These are phyloP conservation scores for Nesidiocoris tenuis DNA, from an alignment of 2,888 invertebrate species.

Conservation along the genomic window DNA sequence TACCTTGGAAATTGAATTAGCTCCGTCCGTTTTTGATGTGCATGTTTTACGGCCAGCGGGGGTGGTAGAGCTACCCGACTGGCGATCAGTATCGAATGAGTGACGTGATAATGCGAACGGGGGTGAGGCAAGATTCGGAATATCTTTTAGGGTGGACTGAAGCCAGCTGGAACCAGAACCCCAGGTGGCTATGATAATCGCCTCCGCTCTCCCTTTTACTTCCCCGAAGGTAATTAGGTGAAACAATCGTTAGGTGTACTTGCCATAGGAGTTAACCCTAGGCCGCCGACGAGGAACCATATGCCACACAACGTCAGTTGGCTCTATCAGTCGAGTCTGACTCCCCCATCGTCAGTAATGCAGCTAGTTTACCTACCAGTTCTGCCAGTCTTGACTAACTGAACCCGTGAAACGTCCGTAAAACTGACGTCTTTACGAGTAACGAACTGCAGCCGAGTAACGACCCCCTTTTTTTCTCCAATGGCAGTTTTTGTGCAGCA, in stretches of 20 bases:
- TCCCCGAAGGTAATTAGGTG: slow-evolving; percentile 29
- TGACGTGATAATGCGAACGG: background rate
- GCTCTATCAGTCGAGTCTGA: background rate
- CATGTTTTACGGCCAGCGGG: background rate
- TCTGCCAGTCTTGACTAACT: background rate
- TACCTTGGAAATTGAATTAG: background rate
- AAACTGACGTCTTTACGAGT: background rate
- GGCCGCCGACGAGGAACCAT: slow-evolving; percentile 4
- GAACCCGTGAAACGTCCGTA: background rate
- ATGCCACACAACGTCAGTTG: slow-evolving; percentile 16
- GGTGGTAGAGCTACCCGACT: no score
- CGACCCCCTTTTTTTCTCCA: no score
- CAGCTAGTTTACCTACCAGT: background rate
- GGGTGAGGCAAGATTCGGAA: background rate
- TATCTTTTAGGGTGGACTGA: background rate
- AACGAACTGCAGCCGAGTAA: background rate
- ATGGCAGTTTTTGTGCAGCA: no score
- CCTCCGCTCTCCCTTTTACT: slow-evolving; percentile 14
- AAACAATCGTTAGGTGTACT: slow-evolving; percentile 33
- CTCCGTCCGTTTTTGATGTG: background rate
- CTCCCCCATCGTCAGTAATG: no score
- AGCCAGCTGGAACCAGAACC: slow-evolving; percentile 32
- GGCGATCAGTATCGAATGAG: slow-evolving; percentile 27
- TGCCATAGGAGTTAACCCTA: background rate
- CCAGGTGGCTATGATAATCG: slow-evolving; percentile 43